Conservation (phyloP, 2,113 vertebrate species). For the Petroica traversi region DNA sequence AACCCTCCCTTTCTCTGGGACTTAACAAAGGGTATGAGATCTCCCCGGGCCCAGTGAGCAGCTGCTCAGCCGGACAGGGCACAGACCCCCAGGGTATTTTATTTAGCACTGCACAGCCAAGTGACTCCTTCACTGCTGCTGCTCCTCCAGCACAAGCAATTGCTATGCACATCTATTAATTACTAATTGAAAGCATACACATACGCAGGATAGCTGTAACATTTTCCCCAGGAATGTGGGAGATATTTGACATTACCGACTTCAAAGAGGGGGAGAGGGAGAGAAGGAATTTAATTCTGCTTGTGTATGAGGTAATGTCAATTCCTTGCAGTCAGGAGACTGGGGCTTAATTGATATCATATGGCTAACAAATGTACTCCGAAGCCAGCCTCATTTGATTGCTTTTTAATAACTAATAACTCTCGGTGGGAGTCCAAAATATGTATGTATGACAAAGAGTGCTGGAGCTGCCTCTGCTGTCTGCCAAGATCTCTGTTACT, state of each 20-base stretch:
- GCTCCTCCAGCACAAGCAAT: not conserved
- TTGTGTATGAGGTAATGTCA: constrained; percentile 64
- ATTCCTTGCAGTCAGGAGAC: constrained; percentile 43
- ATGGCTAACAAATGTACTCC: constrained; percentile 46
- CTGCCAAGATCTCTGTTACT: constrained; percentile 30
- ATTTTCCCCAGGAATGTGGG: constrained; percentile 16
- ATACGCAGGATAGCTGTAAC: not conserved
- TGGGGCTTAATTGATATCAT: constrained; percentile 61
- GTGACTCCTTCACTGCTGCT: not conserved
- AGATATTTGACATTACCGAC: constrained; percentile 24
- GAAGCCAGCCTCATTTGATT: constrained; percentile 21
- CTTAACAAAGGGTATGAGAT: not conserved
- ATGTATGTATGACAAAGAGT: constrained; percentile 5
- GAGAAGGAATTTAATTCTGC: constrained; percentile 41
- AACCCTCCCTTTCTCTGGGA: not conserved
- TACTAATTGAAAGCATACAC: constrained; percentile 3
- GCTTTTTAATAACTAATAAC: constrained; percentile 61
- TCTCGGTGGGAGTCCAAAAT: not conserved
- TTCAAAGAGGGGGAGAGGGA: constrained; percentile 27
- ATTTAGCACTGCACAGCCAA: not conserved
- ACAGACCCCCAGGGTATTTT: not conserved
- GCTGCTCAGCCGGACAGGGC: not conserved
- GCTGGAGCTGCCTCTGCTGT: not conserved
- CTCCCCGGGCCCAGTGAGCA: not conserved
- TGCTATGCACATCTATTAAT: not conserved